Conservation (phyloP, 1,140 invertebrate genomes). For the Nasonia longicornis region DNA sequence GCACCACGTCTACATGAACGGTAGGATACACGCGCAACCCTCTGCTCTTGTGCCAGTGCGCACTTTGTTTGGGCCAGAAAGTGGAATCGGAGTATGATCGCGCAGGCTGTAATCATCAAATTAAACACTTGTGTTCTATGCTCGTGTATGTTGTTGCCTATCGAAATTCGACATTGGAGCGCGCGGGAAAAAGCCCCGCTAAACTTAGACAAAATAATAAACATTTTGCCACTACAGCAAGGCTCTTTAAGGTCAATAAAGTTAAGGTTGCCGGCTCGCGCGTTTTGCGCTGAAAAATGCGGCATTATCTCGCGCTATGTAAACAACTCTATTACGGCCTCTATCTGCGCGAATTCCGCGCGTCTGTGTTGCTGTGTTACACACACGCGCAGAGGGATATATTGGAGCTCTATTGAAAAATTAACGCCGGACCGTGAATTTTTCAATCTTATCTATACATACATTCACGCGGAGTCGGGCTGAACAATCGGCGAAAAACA, state of each 20-base stretch:
- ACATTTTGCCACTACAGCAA: not conserved
- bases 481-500: not conserved
- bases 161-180: not conserved
- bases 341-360: constrained; percentile 11
- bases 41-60: too few relatives aligned
- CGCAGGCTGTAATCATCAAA: not conserved
- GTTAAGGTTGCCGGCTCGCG: constrained; percentile 35
- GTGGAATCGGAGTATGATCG: too few relatives aligned
- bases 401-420: not conserved
- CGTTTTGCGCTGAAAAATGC: constrained; percentile 7
- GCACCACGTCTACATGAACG: constrained; percentile 71
- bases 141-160: not conserved
- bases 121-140: not conserved
- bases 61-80: too few relatives aligned
- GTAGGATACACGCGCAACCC: constrained; percentile 52
- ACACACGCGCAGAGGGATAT: not conserved
- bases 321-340: constrained; percentile 40
- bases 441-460: not conserved
- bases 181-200: not conserved
- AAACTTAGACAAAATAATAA: not conserved
- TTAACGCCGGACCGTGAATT: not conserved
- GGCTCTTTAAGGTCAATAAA: constrained; percentile 33
- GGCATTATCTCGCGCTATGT: constrained; percentile 32
- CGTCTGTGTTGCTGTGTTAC: not conserved
- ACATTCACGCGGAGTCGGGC: too few relatives aligned